Conservation (phyloP, 2,888 invertebrate species). For the Lypha dubia region DNA sequence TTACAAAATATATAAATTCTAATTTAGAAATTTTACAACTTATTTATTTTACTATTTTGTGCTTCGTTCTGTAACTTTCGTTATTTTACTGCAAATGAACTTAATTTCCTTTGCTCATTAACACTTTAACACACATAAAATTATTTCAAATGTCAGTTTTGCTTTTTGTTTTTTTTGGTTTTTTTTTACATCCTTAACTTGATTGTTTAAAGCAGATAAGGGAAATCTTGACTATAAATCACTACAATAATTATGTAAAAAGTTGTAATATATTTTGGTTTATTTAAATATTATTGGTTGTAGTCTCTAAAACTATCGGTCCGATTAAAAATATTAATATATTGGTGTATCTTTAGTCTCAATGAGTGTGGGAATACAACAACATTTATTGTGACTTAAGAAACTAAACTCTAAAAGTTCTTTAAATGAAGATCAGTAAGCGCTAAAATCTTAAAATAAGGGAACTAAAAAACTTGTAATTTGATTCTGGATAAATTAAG, state of each 20-base stretch:
- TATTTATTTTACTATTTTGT: constrained; percentile 37
- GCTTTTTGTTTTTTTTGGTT: constrained; percentile 4
- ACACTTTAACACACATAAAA: constrained; percentile 58
- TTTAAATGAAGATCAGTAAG: no score
- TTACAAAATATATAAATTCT: constrained; percentile 53
- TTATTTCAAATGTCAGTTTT: constrained; percentile 49
- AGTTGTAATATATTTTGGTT: no score
- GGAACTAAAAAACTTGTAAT: no score
- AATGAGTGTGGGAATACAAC: no score
- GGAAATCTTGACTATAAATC: not conserved
- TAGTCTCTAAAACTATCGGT: no score
- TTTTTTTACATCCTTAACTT: constrained; percentile 18
- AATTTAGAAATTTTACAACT: constrained; percentile 47
- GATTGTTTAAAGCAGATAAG: constrained; percentile 29
- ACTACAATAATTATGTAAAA: not conserved
- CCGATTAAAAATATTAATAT: no score
- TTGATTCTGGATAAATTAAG: no score
- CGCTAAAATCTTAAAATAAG: no score
- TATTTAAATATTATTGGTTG: no score
- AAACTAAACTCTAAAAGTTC: no score
- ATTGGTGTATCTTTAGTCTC: no score
- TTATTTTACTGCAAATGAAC: constrained; percentile 60
- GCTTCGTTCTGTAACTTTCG: constrained; percentile 2
- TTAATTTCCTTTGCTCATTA: constrained; percentile 71
- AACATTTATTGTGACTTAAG: no score